Percentiles rank a stretch among this genome's conserved stretches.
Evolutionary conservation across 30 jellyfish, hydroid and myxozoan genomes (phyloP).

Genomic region (Rhopilema esculentum): DNA sequence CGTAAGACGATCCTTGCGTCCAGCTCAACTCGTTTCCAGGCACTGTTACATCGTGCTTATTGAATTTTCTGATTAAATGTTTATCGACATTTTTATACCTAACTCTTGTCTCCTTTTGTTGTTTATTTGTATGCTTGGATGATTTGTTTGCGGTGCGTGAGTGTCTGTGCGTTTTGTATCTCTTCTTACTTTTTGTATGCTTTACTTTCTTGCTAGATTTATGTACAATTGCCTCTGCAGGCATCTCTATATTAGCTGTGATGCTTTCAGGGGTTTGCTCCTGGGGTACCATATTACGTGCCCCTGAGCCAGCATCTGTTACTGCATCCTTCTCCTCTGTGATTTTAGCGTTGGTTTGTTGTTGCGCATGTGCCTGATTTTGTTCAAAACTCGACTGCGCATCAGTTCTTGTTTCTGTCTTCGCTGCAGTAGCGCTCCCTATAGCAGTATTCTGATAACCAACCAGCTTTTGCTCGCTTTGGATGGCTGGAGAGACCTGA

Average conservation of each 20-base stretch:
- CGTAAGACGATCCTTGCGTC: slow-evolving; percentile 61
- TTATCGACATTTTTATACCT: slow-evolving; percentile 51
- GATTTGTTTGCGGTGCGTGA: slow-evolving; percentile 14
- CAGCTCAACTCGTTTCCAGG: not conserved
- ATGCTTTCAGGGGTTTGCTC: slow-evolving; percentile 66
- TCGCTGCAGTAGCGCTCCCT: not conserved
- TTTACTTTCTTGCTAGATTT: slow-evolving; percentile 4
- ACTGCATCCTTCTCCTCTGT: not conserved
- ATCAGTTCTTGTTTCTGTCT: not conserved
- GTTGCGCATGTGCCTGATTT: not conserved
- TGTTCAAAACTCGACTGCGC: slow-evolving; percentile 10
- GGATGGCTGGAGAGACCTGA: not conserved
- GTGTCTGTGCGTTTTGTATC: slow-evolving; percentile 58
- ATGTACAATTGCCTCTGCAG: slow-evolving; percentile 23
- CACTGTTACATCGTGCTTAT: not conserved
- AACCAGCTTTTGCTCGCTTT: not conserved
- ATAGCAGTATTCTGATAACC: not conserved
- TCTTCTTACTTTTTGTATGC: slow-evolving; percentile 32
- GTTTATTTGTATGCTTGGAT: slow-evolving; percentile 3
- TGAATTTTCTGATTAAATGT: slow-evolving; percentile 52
- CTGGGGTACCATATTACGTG: slow-evolving; percentile 56
- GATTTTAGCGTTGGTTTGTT: not conserved
- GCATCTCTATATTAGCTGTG: slow-evolving; percentile 49
- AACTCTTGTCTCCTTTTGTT: not conserved
- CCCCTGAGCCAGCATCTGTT: slow-evolving; percentile 22